Percentiles rank a stretch among this genome's conserved stretches.
phyloP scores from a whole-genome alignment of 2,113 vertebrate genomes.

The Naja naja region DNA sequence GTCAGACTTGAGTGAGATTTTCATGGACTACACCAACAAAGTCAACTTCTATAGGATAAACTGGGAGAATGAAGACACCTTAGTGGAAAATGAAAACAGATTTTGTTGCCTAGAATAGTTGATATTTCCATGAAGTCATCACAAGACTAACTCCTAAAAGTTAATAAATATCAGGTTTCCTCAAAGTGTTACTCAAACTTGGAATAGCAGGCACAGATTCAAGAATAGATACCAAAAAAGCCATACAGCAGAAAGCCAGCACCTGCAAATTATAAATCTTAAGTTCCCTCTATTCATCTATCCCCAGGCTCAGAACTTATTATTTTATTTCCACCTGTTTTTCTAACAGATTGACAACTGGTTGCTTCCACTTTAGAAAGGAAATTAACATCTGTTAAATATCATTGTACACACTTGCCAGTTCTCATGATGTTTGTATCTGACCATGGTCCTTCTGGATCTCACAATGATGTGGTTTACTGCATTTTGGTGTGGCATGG shows the following conservation, averaged over 20 bases:
- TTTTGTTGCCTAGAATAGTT: neutral
- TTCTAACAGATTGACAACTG: neutral
- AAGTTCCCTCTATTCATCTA: neutral
- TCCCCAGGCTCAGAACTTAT: neutral
- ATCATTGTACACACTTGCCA: neutral
- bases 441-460: neutral
- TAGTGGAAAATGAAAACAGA: neutral
- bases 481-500: neutral
- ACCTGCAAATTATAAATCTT: neutral
- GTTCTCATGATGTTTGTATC: neutral
- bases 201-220: neutral
- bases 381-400: neutral
- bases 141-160: neutral
- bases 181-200: neutral
- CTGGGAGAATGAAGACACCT: neutral
- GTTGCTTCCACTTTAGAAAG: neutral
- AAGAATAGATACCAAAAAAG: neutral
- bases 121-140: neutral
- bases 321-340: neutral
- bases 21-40: neutral
- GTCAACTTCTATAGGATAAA: neutral
- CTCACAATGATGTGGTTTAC: neutral
- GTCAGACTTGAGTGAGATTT: neutral
- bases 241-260: neutral
- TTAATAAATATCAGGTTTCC: neutral